Evolutionary conservation across 2,797 vertebrate genomes (phyloP).

Genomic region (Peromyscus eremicus): DNA sequence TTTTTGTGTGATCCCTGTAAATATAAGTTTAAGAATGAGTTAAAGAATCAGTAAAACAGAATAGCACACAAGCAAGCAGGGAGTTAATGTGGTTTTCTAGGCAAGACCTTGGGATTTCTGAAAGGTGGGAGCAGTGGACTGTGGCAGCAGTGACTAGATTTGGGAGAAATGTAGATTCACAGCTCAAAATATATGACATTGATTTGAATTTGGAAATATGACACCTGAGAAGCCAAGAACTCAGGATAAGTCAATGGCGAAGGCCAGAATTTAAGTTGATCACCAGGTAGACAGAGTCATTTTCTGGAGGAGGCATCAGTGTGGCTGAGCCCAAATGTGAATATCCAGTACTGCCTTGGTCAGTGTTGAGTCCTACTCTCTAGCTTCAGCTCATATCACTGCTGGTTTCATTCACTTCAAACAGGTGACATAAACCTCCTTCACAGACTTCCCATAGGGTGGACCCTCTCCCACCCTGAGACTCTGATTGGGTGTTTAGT

Average conservation of each 20-base stretch:
- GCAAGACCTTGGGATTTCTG: neutral
- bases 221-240: neutral
- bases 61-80: neutral
- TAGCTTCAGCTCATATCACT: neutral
- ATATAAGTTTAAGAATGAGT: neutral
- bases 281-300: neutral
- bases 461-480: neutral
- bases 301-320: neutral
- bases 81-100: neutral
- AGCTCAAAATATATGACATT: neutral
- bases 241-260: neutral
- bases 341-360: neutral
- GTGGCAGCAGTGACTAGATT: neutral
- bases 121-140: neutral
- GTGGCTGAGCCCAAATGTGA: neutral
- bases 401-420: conserved; percentile 2
- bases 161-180: neutral
- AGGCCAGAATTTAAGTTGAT: neutral
- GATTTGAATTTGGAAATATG: neutral
- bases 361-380: neutral
- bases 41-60: neutral
- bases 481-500: neutral
- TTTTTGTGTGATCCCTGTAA: neutral
- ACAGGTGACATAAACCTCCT: neutral
- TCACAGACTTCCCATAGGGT: neutral